Evolutionary conservation across 2,113 vertebrate genomes (phyloP).

Genomic region (Epinephelus fuscoguttatus): DNA sequence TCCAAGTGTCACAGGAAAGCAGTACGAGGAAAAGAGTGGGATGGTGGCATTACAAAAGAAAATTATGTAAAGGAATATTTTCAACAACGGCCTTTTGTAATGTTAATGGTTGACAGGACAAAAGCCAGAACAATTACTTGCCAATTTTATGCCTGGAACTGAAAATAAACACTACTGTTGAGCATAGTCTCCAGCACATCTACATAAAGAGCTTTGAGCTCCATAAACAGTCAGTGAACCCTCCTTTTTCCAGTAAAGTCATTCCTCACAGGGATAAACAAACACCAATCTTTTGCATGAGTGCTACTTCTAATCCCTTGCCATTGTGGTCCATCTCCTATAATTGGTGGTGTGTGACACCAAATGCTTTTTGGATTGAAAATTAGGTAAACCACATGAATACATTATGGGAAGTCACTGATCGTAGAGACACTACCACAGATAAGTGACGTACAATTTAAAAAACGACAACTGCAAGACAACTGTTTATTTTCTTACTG

Average conservation of each 20-base stretch:
- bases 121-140: slow-evolving; percentile 63
- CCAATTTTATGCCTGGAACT: slow-evolving; percentile 70
- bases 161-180: slow-evolving; percentile 78
- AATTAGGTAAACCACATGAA: background rate
- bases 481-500: background rate
- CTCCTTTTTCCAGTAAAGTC: slow-evolving; percentile 70
- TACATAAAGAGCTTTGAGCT: slow-evolving; percentile 71
- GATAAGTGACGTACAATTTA: background rate
- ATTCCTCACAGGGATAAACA: slow-evolving; percentile 73
- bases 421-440: background rate
- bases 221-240: slow-evolving; percentile 73
- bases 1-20: slow-evolving; percentile 22
- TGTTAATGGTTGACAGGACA: slow-evolving; percentile 59
- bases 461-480: background rate
- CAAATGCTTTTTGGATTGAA: slow-evolving; percentile 18
- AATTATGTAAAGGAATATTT: slow-evolving; percentile 57
- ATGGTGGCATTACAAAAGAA: slow-evolving; percentile 31
- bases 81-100: slow-evolving; percentile 51
- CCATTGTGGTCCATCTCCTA: slow-evolving; percentile 44
- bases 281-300: slow-evolving; percentile 69
- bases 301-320: slow-evolving; percentile 56
- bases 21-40: background rate
- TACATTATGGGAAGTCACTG: background rate
- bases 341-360: slow-evolving; percentile 4
- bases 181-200: slow-evolving; percentile 63